Conservation (phyloP, 1,140 invertebrate genomes). For the Drosophila elegans region DNA sequence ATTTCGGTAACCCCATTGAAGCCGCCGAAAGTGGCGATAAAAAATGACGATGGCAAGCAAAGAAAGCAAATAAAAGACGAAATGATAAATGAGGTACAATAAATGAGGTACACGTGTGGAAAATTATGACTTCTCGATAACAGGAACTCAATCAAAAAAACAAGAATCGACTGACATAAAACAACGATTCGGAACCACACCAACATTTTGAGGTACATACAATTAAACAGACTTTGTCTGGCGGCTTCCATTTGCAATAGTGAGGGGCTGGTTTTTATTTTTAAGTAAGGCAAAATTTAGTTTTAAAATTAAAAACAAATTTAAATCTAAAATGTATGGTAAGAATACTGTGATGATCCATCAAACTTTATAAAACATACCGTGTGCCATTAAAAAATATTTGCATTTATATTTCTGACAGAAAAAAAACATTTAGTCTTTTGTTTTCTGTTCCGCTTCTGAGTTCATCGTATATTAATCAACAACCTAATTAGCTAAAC, state of each 20-base stretch:
- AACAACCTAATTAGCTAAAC: slow-evolving; percentile 68
- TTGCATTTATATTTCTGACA: background rate
- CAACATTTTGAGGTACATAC: background rate
- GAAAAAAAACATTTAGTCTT: background rate
- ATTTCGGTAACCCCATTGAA: slow-evolving; percentile 40
- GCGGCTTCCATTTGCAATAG: slow-evolving; percentile 9
- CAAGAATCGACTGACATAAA: slow-evolving; percentile 27
- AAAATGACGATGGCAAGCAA: slow-evolving; percentile 60
- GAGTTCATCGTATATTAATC: slow-evolving; percentile 37
- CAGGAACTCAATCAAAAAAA: slow-evolving; percentile 17
- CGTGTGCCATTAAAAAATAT: background rate
- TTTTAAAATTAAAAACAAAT: too few relatives aligned
- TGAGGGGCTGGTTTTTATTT: background rate
- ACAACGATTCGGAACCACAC: slow-evolving; percentile 30
- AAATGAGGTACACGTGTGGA: slow-evolving; percentile 75
- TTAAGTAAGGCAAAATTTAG: too few relatives aligned
- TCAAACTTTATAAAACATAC: background rate
- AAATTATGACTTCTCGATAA: slow-evolving; percentile 69
- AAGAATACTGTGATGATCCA: too few relatives aligned
- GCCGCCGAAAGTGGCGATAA: slow-evolving; percentile 59
- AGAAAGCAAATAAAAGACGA: slow-evolving; percentile 55
- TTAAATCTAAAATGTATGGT: too few relatives aligned
- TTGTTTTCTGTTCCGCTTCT: slow-evolving; percentile 33
- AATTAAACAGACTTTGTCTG: background rate
- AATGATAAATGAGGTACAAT: too few relatives aligned